phyloP scores from a whole-genome alignment of 2,113 vertebrate species.

The Bucco capensis region DNA sequence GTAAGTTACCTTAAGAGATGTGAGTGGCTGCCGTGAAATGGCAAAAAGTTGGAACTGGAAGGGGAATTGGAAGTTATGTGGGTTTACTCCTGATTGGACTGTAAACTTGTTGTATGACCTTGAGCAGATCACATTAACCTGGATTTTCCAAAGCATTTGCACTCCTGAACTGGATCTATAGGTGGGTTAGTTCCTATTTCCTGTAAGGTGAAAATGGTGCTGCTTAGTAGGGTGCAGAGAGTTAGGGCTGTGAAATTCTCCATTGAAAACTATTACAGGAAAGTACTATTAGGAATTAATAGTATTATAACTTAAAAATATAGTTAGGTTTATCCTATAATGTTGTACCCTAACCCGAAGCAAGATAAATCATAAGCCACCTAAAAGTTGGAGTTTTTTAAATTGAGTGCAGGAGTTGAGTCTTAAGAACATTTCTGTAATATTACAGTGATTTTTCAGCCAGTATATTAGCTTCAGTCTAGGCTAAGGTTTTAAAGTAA shows the following conservation, averaged over 20 bases:
- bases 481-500: not conserved
- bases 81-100: not conserved
- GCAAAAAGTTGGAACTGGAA: not conserved
- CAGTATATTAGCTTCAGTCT: not conserved
- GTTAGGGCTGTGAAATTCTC: not conserved
- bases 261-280: not conserved
- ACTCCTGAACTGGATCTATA: not conserved
- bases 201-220: not conserved
- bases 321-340: not conserved
- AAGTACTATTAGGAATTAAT: not conserved
- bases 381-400: not conserved
- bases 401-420: not conserved
- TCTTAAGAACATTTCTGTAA: not conserved
- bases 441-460: conserved; percentile 50
- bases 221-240: not conserved
- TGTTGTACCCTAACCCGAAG: not conserved
- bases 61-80: not conserved
- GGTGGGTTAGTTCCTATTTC: not conserved
- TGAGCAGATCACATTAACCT: not conserved
- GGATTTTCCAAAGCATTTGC: not conserved
- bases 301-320: not conserved
- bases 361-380: not conserved
- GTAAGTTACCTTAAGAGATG: not conserved
- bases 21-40: not conserved
- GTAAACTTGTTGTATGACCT: not conserved